Conservation (phyloP, 2,113 vertebrate species). For the Rhinoderma darwinii region DNA sequence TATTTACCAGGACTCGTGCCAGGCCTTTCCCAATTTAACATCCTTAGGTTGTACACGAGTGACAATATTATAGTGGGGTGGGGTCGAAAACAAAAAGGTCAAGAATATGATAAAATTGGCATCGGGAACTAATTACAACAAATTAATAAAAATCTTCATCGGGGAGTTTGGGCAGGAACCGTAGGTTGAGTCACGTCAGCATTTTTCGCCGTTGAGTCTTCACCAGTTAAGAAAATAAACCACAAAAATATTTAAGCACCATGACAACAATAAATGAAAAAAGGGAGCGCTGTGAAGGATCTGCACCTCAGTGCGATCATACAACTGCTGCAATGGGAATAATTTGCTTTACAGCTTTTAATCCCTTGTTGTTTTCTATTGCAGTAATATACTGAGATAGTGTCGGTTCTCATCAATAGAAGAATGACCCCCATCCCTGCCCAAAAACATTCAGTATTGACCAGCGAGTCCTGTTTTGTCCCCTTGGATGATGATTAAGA, state of each 20-base stretch:
- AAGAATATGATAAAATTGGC: not conserved
- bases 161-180: not conserved
- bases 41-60: not conserved
- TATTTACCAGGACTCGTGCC: not conserved
- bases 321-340: not conserved
- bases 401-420: too few species aligned
- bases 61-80: not conserved
- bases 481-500: too few species aligned
- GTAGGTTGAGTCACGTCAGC: not conserved
- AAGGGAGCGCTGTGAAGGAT: not conserved
- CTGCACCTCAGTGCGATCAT: not conserved
- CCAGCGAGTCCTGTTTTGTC: too few species aligned
- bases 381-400: too few species aligned
- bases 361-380: not conserved
- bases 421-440: too few species aligned
- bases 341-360: not conserved
- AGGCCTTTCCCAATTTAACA: too few species aligned
- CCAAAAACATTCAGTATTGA: too few species aligned
- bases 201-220: not conserved
- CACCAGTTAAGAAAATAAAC: not conserved
- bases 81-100: not conserved
- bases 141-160: not conserved
- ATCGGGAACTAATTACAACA: too few species aligned
- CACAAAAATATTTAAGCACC: slow-evolving; percentile 16
- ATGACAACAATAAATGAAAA: slow-evolving; percentile 22